Evolutionary conservation across 35 echinoderm and acorn worm species (phyloP), one percentile per base, ranked within the genome.

Genomic region (Chiridota heheva): DNA sequence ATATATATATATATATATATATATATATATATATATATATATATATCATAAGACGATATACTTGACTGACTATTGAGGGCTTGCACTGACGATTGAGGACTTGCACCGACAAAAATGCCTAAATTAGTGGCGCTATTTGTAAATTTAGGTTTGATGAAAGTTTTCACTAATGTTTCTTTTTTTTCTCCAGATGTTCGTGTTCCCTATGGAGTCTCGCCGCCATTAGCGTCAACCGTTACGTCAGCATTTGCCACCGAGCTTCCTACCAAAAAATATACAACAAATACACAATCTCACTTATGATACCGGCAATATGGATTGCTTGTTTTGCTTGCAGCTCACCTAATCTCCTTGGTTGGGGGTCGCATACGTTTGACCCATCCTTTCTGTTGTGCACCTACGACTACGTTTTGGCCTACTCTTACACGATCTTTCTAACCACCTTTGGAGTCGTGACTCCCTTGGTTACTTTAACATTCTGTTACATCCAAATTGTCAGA

Each of bases 321-420:
- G 29, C 56, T 22, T 78, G 85, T 36, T 84, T 94, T 53, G 31
- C 89, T 12, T 84, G 88, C 41, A 86, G 84, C 65, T 41, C 89
- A 17, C 91, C 91, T 1, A 88, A 88, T 72, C 42, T 94, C 1
- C 22, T 84, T 1, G 85, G 86, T 13, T 94, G 91, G 91, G 91
- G 91, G 0, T 58, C 60, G 24, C 91, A 88, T 55, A 64, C 57
- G 29, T 94, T 61, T 73, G 91, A 94, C 42, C 85, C 78, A 0
- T 77, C 82, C 44, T 45, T 88, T 36, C 88, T 94, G 91, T 53
- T 94, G 37, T 89, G 91, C 42, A 94, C 91, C 4, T 94, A 88
- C 80, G 81, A 94, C 56, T 84, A 83, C 33, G 84, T 81, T 5
- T 70, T 58, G 17, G 30, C 78, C 5, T 88, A 88, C 56, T 84